Percentiles rank a stretch among this genome's conserved stretches.
These are phyloP conservation scores for Falco naumanni DNA, from an alignment of 2,797 vertebrate genomes.

Conservation along the genomic window DNA sequence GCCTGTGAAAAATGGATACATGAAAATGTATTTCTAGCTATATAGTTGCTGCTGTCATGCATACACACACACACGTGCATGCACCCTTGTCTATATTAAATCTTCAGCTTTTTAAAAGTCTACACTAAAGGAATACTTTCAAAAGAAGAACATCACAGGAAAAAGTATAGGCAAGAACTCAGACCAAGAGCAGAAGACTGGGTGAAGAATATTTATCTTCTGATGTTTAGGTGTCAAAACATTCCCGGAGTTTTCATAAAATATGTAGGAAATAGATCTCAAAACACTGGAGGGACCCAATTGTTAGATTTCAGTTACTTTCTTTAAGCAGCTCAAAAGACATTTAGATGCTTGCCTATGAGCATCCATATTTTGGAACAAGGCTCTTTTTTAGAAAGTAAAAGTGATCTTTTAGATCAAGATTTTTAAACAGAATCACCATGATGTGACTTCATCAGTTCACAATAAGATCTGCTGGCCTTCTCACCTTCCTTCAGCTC, in stretches of 20 bases:
- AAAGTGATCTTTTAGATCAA: not conserved
- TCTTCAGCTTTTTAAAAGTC: not conserved
- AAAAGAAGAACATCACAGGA: not conserved
- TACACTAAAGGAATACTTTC: not conserved
- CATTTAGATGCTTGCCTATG: not conserved
- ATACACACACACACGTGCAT: no score
- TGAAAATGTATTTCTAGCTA: not conserved
- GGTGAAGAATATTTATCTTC: not conserved
- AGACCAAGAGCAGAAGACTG: not conserved
- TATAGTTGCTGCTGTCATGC: not conserved
- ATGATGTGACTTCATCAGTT: not conserved
- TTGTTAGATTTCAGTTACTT: not conserved
- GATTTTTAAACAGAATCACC: not conserved
- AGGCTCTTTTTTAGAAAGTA: not conserved
- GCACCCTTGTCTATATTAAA: not conserved
- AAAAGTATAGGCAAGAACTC: not conserved
- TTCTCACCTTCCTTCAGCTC: conserved; percentile 27
- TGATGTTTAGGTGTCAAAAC: not conserved
- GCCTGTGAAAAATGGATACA: not conserved
- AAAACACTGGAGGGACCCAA: not conserved
- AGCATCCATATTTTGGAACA: not conserved
- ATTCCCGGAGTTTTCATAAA: not conserved
- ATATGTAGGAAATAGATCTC: not conserved
- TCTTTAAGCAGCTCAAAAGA: not conserved
- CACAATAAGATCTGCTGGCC: not conserved